phyloP scores from a whole-genome alignment of 2,888 invertebrate species.

The Ditula angustiorana region DNA sequence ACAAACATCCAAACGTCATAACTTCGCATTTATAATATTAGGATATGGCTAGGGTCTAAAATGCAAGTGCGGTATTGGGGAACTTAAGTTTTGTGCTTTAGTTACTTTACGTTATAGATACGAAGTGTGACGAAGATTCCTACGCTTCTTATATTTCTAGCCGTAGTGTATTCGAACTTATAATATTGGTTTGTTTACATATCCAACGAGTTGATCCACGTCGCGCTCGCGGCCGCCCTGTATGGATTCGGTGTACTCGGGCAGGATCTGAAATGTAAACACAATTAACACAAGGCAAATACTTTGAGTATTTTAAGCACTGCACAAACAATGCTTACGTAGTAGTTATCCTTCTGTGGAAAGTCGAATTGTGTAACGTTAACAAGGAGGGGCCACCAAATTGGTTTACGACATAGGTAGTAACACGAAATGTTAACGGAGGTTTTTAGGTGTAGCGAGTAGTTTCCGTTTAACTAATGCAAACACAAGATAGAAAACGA shows the following conservation, averaged over 20 bases:
- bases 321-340: not conserved
- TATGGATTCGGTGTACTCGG: conserved; percentile 71
- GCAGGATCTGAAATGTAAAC: conserved; percentile 54
- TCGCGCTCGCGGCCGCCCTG: conserved; percentile 61
- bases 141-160: too few relatives aligned
- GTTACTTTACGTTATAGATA: too few relatives aligned
- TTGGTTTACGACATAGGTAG: not conserved
- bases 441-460: too few relatives aligned
- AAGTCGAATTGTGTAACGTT: not conserved
- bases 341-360: not conserved
- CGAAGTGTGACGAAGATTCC: too few relatives aligned
- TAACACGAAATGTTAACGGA: too few relatives aligned
- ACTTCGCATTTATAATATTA: too few relatives aligned
- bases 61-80: too few relatives aligned
- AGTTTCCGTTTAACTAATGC: too few relatives aligned
- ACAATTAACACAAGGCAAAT: not conserved
- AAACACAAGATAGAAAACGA: too few relatives aligned
- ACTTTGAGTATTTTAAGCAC: not conserved
- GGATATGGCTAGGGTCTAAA: too few relatives aligned
- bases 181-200: conserved; percentile 53
- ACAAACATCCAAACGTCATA: too few relatives aligned
- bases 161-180: not conserved
- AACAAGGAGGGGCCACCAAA: not conserved
- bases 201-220: conserved; percentile 64
- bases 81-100: too few relatives aligned